Evolutionary conservation across 2,888 invertebrate genomes (phyloP).

Genomic region (Proisotoma minuta): DNA sequence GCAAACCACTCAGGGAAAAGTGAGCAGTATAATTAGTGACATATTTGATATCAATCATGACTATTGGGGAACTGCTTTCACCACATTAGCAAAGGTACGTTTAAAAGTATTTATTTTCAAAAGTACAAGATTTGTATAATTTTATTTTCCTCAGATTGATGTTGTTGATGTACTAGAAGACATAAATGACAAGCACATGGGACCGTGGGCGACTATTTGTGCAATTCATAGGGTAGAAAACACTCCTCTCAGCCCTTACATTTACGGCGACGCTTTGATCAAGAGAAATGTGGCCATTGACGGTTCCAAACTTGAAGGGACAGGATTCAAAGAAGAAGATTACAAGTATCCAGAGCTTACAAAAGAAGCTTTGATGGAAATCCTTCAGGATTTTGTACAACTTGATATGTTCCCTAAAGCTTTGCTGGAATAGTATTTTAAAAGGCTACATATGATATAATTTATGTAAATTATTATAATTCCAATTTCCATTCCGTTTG

Average conservation of each 20-base stretch:
- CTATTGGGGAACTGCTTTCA: slow-evolving; percentile 77
- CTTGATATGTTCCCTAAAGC: slow-evolving; percentile 80
- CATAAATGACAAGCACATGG: slow-evolving; percentile 88
- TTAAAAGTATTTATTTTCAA: slow-evolving; percentile 18
- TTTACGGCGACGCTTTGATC: slow-evolving; percentile 74
- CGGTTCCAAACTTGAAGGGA: slow-evolving; percentile 60
- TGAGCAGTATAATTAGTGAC: slow-evolving; percentile 72
- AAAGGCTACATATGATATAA: too few relatives aligned
- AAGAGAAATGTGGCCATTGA: slow-evolving; percentile 74
- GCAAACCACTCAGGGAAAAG: slow-evolving; percentile 75
- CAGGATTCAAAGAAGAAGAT: slow-evolving; percentile 58
- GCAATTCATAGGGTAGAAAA: slow-evolving; percentile 67
- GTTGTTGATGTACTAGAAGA: slow-evolving; percentile 77
- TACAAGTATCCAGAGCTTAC: slow-evolving; percentile 62
- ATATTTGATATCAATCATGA: slow-evolving; percentile 81
- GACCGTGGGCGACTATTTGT: slow-evolving; percentile 86
- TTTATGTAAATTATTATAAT: too few relatives aligned
- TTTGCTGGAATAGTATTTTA: slow-evolving; percentile 34
- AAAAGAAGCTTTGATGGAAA: slow-evolving; percentile 61
- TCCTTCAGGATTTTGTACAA: slow-evolving; percentile 72
- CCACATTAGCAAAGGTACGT: slow-evolving; percentile 71
- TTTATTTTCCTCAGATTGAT: slow-evolving; percentile 59
- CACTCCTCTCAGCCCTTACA: slow-evolving; percentile 82
- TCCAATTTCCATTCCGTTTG: too few relatives aligned
- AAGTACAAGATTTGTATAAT: neutral